These are phyloP conservation scores for Propithecus coquereli DNA, from an alignment of 2,113 vertebrate species.

Conservation along the genomic window DNA sequence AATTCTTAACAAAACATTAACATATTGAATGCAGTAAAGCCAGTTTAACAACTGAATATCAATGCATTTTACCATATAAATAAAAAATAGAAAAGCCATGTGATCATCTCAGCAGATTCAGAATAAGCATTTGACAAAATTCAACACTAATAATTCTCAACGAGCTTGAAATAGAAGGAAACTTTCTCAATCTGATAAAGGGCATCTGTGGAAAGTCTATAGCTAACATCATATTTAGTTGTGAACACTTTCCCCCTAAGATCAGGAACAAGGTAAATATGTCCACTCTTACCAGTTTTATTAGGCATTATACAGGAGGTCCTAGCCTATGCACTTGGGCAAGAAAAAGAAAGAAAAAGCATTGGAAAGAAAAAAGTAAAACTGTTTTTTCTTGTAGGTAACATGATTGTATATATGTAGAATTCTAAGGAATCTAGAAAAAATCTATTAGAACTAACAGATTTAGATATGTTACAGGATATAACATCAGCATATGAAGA, in stretches of 20 bases:
- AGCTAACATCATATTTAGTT: not conserved
- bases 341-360: not conserved
- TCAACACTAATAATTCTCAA: not conserved
- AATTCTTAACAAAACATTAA: not conserved
- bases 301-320: not conserved
- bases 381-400: not conserved
- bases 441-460: not conserved
- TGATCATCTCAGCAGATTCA: not conserved
- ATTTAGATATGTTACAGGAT: not conserved
- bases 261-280: not conserved
- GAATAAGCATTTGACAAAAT: not conserved
- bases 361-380: not conserved
- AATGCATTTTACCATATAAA: not conserved
- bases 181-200: not conserved
- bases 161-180: not conserved
- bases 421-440: not conserved
- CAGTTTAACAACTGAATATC: not conserved
- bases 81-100: not conserved
- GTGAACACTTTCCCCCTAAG: not conserved
- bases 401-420: not conserved
- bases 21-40: not conserved
- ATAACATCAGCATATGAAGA: not conserved
- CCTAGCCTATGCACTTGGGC: not conserved
- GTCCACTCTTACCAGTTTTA: not conserved
- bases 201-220: not conserved